These are phyloP conservation scores for Crambe crambe DNA, from an alignment of 37 sponge, comb jelly and placozoan genomes.

Conservation along the genomic window DNA sequence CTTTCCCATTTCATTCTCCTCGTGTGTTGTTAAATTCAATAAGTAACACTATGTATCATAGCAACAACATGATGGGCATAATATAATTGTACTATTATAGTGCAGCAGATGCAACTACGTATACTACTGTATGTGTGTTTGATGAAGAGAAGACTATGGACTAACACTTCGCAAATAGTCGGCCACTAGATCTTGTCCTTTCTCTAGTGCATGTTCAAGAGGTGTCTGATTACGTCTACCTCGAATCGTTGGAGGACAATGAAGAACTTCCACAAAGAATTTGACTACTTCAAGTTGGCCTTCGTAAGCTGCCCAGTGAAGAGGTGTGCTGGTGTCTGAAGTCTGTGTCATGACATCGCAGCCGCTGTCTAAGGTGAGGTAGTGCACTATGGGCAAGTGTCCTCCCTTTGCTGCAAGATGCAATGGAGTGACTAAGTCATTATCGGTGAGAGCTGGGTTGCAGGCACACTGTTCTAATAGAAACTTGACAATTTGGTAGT, in stretches of 20 bases:
- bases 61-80: too few relatives aligned
- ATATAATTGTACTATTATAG: too few relatives aligned
- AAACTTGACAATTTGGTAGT: background rate
- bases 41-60: too few relatives aligned
- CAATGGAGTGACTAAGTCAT: background rate
- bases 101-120: too few relatives aligned
- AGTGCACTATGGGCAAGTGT: background rate
- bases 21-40: too few relatives aligned
- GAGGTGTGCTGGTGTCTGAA: background rate
- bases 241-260: background rate
- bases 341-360: background rate
- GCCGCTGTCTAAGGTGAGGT: background rate
- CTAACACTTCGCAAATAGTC: background rate
- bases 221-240: slow-evolving; percentile 2
- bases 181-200: background rate
- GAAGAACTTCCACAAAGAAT: background rate
- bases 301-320: slow-evolving; percentile 3
- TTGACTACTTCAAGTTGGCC: slow-evolving; percentile 8
- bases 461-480: background rate
- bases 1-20: too few relatives aligned
- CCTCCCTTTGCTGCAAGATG: slow-evolving; percentile 4
- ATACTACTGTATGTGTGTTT: too few relatives aligned
- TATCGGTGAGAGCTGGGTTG: background rate
- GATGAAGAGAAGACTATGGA: too few relatives aligned
- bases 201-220: background rate